Base-by-base conservation (phyloP, 2,113 vertebrate genomes). In the Nothobranchius kuhntae region DNA sequence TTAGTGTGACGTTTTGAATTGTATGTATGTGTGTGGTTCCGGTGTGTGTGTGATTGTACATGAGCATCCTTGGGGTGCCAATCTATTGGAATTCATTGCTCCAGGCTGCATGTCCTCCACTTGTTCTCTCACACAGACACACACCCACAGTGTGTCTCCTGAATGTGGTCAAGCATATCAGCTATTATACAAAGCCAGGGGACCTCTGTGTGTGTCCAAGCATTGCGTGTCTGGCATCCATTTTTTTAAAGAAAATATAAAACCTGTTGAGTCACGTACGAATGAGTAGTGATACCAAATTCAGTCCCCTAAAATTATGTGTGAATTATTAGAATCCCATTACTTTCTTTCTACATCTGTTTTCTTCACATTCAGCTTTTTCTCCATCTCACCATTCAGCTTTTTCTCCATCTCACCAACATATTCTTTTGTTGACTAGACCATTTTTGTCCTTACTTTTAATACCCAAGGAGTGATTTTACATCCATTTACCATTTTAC, bases 61-160 rank as follows among this genome's bases (percentile, higher is more conserved):
- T 15, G 54, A 65, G 53, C 50, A 62, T 77, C 80, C 66, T 74
- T 78, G 0, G 71, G 69, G 76, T 72, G 59, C 60, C 48, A 67
- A 65, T 73, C 75, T 64, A 71, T 82, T 84, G 78, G 77, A 86
- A 87, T 84, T 84, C 83, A 84, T 80, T 73, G 77, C 83, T 84
- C 71, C 61, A 66, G 73, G 81, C 78, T 75, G 71, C 52, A 73
- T 85, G 83, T 86, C 80, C 87, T 89, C 68, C 77, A 84, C 72
- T 87, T 86, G 81, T 84, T 86, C 75, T 79, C 51, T 2, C 71
- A 57, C 36, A 44, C 65, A 80, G 56, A 68, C 68, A 78, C 70
- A 73, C 61, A 60, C 62, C 30, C 13, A 70, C 52, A 54, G n/a
- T 61, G 68, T 54, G 60, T 78, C 76, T 82, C 63, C 82, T 75